phyloP scores from a whole-genome alignment of 30 jellyfish, hydroid and myxozoan genomes.

The Aurelia sp. region DNA sequence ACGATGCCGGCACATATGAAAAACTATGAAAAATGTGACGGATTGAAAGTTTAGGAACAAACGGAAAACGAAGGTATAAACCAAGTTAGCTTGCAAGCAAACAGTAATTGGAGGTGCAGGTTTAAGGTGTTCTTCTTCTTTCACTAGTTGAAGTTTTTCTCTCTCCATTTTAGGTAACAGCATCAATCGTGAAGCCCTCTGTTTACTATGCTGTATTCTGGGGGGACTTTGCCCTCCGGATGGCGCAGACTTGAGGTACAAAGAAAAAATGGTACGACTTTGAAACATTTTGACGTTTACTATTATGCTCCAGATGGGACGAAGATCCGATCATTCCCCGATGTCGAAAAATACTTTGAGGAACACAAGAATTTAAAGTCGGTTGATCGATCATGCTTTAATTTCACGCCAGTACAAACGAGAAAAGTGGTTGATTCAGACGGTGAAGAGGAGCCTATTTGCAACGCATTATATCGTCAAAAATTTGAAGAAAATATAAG shows the following conservation, averaged over 20 bases:
- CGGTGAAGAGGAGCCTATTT: neutral
- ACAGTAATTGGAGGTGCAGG: too few relatives aligned
- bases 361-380: conserved; percentile 7
- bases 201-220: conserved; percentile 49
- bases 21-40: too few relatives aligned
- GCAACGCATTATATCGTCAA: neutral
- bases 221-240: conserved; percentile 78
- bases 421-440: neutral
- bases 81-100: too few relatives aligned
- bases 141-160: too few relatives aligned
- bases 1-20: too few relatives aligned
- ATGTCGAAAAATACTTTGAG: conserved; percentile 42
- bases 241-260: conserved; percentile 65
- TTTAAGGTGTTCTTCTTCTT: too few relatives aligned
- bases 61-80: too few relatives aligned
- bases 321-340: conserved; percentile 58
- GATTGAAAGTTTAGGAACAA: too few relatives aligned
- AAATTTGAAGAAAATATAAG: neutral
- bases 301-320: conserved; percentile 70
- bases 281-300: conserved; percentile 57
- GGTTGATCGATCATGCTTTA: conserved; percentile 32
- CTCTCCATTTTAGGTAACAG: too few relatives aligned
- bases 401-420: conserved; percentile 45
- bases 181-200: too few relatives aligned
- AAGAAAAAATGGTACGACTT: conserved; percentile 15